Evolutionary conservation across 2,113 vertebrate species (phyloP).

Genomic region (Pelmatolapia mariae): DNA sequence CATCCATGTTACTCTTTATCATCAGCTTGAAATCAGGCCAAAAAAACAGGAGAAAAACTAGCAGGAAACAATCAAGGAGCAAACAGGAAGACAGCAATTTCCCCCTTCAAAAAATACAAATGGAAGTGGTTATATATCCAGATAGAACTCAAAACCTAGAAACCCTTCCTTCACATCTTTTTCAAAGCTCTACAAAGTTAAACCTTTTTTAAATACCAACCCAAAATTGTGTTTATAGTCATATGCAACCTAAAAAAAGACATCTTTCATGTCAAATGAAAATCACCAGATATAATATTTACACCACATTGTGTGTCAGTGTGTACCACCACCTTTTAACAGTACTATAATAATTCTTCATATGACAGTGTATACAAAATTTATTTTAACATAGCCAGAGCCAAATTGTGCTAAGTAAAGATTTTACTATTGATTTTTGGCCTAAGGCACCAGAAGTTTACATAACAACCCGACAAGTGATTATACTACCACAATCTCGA

Average conservation of each 20-base stretch:
- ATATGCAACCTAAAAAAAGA: neutral
- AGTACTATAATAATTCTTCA: neutral
- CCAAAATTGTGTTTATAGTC: neutral
- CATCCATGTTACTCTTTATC: neutral
- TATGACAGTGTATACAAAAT: neutral
- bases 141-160: neutral
- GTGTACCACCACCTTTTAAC: neutral
- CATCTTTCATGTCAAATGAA: neutral
- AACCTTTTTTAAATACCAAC: neutral
- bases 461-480: neutral
- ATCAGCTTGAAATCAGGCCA: neutral
- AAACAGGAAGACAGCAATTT: constrained; percentile 12
- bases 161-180: neutral
- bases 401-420: neutral
- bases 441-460: neutral
- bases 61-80: constrained; percentile 18
- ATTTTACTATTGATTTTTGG: neutral
- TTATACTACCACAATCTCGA: neutral
- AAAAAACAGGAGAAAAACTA: neutral
- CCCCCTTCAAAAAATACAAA: neutral
- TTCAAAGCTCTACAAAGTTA: neutral
- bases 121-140: neutral
- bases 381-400: neutral
- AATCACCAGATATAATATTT: neutral
- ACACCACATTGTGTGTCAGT: neutral